Base-by-base conservation (phyloP, 2,113 vertebrate genomes). In the Spilogale gracilis region DNA sequence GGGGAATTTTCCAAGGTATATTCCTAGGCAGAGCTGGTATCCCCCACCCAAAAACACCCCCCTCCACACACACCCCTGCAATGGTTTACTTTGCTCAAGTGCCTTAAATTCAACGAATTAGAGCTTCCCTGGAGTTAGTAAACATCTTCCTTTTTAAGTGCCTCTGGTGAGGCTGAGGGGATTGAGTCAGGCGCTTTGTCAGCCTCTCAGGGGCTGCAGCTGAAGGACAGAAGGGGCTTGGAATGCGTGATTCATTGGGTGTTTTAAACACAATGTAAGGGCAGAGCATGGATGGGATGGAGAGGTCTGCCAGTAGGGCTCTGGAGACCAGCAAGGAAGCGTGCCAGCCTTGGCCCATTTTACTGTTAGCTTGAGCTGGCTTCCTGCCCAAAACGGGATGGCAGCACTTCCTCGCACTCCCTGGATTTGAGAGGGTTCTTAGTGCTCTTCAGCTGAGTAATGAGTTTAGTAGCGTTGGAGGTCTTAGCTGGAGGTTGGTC, bases 201-300 rank as follows among this genome's bases (percentile, higher is more conserved):
- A 10, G 6, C 8, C 27, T 67, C 78, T 20, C 14, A 6, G 45
- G n/a, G 50, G 23, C 45, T 50, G 63, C 6, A 20, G 79, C 2
- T 30, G 45, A 76, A 78, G 45, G 60, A 27, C 10, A 38, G 79
- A 20, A 12, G 85, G 32, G 56, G 25, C 38, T 9, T 25, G 78
- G 16, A 23, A 6, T 3, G 67, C 8, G 48, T 21, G 73, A 14
- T 43, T 58, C 20, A 3, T 1, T 4, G 30, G 58, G 76, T 45
- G 16, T 45, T 45, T 10, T 43, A 1, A 1, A 0, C 2, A 4
- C 11, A 10, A 2, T 2, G 0, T 17, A 0, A 32, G 30, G 54
- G 80, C n/a, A 18, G 48, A 12, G 45, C 0, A 0, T 45, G 6
- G 92, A 0, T 45, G 6, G 92, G 9, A 56, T 0, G 0, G 30